These are phyloP conservation scores for Sarcophaga rosellei DNA, from an alignment of 2,888 invertebrate species.

Conservation along the genomic window DNA sequence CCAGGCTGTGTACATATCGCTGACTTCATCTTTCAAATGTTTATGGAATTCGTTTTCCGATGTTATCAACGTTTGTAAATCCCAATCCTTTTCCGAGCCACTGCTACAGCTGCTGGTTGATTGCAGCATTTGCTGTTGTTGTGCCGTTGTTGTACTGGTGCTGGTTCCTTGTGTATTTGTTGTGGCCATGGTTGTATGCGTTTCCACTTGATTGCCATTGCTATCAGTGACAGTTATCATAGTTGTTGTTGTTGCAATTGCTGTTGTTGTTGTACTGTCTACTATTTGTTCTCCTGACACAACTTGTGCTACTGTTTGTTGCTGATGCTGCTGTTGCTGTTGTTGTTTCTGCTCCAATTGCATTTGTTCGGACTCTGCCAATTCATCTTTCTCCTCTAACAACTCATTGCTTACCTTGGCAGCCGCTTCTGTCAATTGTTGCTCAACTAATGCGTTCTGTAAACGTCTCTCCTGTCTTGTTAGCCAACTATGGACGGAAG, in stretches of 20 bases:
- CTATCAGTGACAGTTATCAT: conserved; percentile 75
- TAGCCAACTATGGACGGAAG: conserved; percentile 82
- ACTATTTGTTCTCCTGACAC: conserved; percentile 50
- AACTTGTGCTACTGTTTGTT: conserved; percentile 5
- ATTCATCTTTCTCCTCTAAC: conserved; percentile 71
- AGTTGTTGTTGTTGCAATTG: conserved; percentile 53
- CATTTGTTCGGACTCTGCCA: conserved; percentile 63
- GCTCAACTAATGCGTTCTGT: conserved; percentile 76
- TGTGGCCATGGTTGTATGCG: conserved; percentile 48
- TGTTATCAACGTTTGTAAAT: conserved; percentile 76
- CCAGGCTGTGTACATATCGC: conserved; percentile 87
- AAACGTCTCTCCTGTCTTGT: conserved; percentile 81
- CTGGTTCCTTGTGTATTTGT: conserved; percentile 61
- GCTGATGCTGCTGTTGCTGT: neutral
- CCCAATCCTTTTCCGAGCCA: conserved; percentile 72
- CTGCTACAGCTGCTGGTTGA: conserved; percentile 43
- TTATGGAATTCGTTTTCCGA: conserved; percentile 81
- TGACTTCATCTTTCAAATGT: conserved; percentile 86
- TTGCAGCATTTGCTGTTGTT: conserved; percentile 56
- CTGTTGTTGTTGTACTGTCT: conserved; percentile 39
- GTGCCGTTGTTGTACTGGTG: conserved; percentile 30
- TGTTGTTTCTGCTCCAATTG: conserved; percentile 55
- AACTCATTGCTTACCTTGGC: conserved; percentile 69
- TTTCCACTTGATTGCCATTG: conserved; percentile 75
- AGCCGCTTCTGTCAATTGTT: conserved; percentile 71